Evolutionary conservation across 37 sponge, comb jelly and placozoan genomes (phyloP), one percentile per base, ranked within the genome.

Genomic region (Spongilla lacustris): DNA sequence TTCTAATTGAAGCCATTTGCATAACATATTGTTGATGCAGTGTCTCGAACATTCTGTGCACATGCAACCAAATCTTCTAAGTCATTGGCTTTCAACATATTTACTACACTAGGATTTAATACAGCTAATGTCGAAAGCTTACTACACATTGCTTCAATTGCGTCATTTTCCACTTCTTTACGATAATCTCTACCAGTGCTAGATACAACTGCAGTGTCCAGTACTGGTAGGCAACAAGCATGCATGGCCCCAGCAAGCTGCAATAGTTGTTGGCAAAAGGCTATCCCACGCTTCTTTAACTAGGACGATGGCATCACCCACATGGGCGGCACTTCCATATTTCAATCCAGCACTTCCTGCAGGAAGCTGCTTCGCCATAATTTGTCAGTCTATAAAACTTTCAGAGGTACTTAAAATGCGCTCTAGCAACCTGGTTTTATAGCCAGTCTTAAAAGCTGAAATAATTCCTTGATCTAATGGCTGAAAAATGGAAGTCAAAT

Each of bases 391-490:
- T 58, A 17, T 0, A 58, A 58, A 58, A 58, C 19, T 17, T 6
- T 58, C 58, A 58, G 58, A 6, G 19, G 58, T 58, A 58, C 58
- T 58, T 1, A 58, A 1, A 58, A 17, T 14, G 12, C 11, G 12
- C 21, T 58, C 58, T 17, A 58, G 19, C 12, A 58, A 14, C 58
- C 58, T 6, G 19, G 58, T 58, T 58, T 58, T 37, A 69, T 87
- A 91, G 75, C 79, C 67, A 17, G 73, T 11, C 35, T 87, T 91
- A 37, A 91, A 87, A 24, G 87, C 80, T 22, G 79, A 8, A 32
- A 86, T 91, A 31, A 91, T 91, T n/a, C 88, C 92, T 31, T 84
- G 68, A 41, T 91, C 92, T 24, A 91, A 32, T 46, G 93, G 92
- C 73, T 95, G 95, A n/a, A 95, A 50, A 17, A 58, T 14, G 58